Evolutionary conservation across 2,113 vertebrate species (phyloP).

Genomic region (Gulo gulo): DNA sequence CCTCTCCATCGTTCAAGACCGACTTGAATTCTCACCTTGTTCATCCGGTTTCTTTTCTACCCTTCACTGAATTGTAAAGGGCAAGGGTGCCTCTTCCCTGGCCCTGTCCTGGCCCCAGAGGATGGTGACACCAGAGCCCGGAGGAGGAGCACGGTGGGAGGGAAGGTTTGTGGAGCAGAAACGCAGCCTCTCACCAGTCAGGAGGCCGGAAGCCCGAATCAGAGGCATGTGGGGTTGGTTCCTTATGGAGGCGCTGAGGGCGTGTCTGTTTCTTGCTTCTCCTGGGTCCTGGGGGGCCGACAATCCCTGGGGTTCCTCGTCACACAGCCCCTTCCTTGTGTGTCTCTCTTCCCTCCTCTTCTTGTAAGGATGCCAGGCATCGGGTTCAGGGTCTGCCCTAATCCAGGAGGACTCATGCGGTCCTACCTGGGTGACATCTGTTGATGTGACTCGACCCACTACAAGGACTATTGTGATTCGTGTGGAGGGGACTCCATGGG

Average conservation of each 20-base stretch:
- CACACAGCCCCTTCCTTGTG: rapidly evolving
- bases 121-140: neutral
- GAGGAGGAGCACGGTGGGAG: neutral
- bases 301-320: neutral
- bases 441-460: neutral
- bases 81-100: neutral
- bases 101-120: rapidly evolving
- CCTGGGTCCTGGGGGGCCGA: neutral
- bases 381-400: too few relatives aligned
- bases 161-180: neutral
- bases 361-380: neutral
- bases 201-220: neutral
- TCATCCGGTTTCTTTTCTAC: neutral
- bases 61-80: neutral
- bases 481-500: rapidly evolving
- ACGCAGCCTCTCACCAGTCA: rapidly evolving
- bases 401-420: rapidly evolving
- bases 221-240: rapidly evolving
- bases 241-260: neutral
- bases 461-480: neutral
- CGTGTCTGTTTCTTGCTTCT: rapidly evolving
- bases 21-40: neutral
- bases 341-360: neutral
- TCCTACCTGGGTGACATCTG: neutral
- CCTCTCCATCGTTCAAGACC: neutral